Evolutionary conservation across 2,888 invertebrate genomes (phyloP).

Genomic region (Hedychridium roseum): DNA sequence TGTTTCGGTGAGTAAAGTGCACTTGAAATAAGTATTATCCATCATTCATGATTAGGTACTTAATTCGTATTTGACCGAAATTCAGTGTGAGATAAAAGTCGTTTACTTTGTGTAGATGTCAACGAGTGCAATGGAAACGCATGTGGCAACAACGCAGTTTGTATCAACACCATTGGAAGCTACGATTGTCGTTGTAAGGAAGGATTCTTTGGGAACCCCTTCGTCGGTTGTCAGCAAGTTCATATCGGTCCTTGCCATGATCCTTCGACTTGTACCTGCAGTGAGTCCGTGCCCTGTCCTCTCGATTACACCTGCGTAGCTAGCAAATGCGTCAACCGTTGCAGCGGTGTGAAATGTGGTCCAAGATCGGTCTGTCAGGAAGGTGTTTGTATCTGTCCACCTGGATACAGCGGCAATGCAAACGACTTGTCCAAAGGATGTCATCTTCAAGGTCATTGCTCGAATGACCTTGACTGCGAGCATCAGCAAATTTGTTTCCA

Average conservation of each 20-base stretch:
- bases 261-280: conserved; percentile 75
- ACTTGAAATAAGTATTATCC: no score
- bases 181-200: conserved; percentile 90
- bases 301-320: conserved; percentile 78
- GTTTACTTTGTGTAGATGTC: no score
- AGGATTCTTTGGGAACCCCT: conserved; percentile 87
- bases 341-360: conserved; percentile 80
- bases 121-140: conserved; percentile 83
- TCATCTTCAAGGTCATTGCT: conserved; percentile 77
- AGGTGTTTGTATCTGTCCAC: conserved; percentile 81
- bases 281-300: conserved; percentile 77
- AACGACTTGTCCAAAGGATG: conserved; percentile 77
- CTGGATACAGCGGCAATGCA: conserved; percentile 80
- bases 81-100: no score
- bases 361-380: conserved; percentile 83
- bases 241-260: conserved; percentile 76
- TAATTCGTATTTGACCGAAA: no score
- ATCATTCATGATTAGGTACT: no score
- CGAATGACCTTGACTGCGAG: conserved; percentile 82
- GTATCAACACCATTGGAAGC: conserved; percentile 88
- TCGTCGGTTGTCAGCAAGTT: conserved; percentile 79
- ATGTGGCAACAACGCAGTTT: conserved; percentile 85
- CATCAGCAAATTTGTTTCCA: conserved; percentile 90
- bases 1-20: conserved; percentile 75
- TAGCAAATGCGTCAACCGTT: conserved; percentile 79